These are phyloP conservation scores for Pampusana beccarii DNA, from an alignment of 2,113 vertebrate species.

Conservation along the genomic window DNA sequence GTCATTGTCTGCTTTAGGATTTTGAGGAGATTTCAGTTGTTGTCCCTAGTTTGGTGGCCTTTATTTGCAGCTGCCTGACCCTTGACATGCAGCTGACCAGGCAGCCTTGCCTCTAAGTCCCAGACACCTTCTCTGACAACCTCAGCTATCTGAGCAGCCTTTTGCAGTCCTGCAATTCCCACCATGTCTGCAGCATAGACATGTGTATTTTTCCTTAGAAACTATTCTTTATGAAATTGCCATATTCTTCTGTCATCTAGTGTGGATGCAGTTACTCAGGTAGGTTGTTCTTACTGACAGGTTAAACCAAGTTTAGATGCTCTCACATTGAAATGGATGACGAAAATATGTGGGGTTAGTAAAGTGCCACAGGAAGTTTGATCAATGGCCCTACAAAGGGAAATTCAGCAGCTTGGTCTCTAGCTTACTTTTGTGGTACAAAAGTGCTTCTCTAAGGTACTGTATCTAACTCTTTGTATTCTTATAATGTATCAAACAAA, in stretches of 20 bases:
- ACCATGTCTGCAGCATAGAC: not conserved
- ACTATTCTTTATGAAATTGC: not conserved
- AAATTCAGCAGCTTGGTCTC: not conserved
- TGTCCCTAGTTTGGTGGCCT: not conserved
- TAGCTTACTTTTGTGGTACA: not conserved
- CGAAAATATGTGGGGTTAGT: not conserved
- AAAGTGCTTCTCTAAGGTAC: not conserved
- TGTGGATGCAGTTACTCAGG: not conserved
- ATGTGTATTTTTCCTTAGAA: not conserved
- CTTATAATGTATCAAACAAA: not conserved
- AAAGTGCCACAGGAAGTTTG: not conserved
- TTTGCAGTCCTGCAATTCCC: not conserved
- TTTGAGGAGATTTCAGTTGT: not conserved
- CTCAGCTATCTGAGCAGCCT: fast-evolving
- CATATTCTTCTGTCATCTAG: not conserved
- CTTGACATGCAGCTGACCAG: not conserved
- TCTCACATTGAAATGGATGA: not conserved
- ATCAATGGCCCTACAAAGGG: not conserved
- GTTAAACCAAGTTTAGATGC: not conserved
- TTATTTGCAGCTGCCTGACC: not conserved
- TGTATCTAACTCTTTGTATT: not conserved
- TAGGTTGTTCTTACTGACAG: not conserved
- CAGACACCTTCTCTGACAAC: not conserved
- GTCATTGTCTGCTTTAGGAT: not conserved
- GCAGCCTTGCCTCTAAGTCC: not conserved